Evolutionary conservation across 2,888 invertebrate genomes (phyloP), one percentile per base, ranked within the genome.

Genomic region (Caenorhabditis zanzibari): DNA sequence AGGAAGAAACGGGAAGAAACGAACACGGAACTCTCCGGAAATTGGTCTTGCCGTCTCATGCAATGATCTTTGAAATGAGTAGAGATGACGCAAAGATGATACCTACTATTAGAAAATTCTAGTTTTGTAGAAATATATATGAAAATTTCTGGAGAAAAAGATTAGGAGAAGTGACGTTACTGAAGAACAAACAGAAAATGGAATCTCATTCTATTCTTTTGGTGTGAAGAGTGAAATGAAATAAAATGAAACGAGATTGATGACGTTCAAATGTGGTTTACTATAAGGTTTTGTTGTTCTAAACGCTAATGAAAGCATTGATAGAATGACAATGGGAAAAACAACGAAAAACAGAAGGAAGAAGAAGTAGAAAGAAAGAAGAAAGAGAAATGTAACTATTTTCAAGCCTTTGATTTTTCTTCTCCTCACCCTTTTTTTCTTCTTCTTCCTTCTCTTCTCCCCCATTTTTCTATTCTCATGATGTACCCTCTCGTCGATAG

Each of bases 331-430:
- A 61, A 52, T 52, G 38, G 32, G 38, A 6, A 58, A 24, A 58
- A 72, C 49, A 47, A 32, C 22, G 24, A 56, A 22, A 69, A 64
- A 56, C 24, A 26, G 12, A 22, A 41, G 38, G 49, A 71, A 71
- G 41, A 59, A 47, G 52, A 22, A 63, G 35, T 38, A 47, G 24
- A 52, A 32, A 19, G 38, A 41, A 47, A 44, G 26, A 64, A 49
- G n/a, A 44, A 54, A 52, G 52, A 54, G 26, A 14, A 74, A 74
- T 64, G 73, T 73, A 75, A 75, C 75, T 66, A 75, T 75, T 75
- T 75, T 75, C 66, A 44, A 75, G 66, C 75, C 38, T 47, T 28
- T 64, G 52, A 66, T 56, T 54, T 41, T 49, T 63, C 47, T 56
- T 47, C 44, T 32, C 58, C n/a, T 66, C 38, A 22, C 64, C 49